A percentile compares a stretch with the other conserved stretches of the same genome.
Evolutionary conservation across 2,113 vertebrate species (phyloP).

Genomic region (Zosterops hypoxanthus): DNA sequence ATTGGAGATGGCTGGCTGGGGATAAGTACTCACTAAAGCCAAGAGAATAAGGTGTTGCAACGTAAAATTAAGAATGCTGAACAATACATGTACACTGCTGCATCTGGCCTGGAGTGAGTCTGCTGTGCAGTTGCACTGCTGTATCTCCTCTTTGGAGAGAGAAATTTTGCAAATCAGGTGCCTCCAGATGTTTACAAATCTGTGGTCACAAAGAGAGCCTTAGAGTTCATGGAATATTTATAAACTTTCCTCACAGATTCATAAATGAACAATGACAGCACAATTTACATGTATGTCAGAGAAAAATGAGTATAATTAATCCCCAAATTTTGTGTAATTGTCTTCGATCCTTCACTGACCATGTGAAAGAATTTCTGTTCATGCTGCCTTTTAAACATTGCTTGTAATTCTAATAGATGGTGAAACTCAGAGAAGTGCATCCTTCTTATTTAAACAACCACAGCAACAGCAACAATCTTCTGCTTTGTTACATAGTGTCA

Average conservation of each 20-base stretch:
- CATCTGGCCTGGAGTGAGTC: not conserved
- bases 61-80: not conserved
- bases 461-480: not conserved
- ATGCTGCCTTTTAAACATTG: not conserved
- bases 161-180: not conserved
- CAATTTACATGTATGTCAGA: not conserved
- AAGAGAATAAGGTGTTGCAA: not conserved
- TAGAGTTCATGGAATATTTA: not conserved
- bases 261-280: slow-evolving; percentile 14
- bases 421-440: not conserved
- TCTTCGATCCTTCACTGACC: not conserved
- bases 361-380: not conserved
- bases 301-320: not conserved
- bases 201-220: not conserved
- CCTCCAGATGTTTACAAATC: not conserved
- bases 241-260: not conserved
- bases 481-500: not conserved
- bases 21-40: not conserved
- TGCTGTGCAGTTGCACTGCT: not conserved
- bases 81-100: not conserved
- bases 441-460: not conserved
- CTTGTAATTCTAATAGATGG: not conserved
- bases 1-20: not conserved
- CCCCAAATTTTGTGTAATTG: not conserved
- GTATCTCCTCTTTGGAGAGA: not conserved